These are phyloP conservation scores for Vireo altiloquus DNA, from an alignment of 2,113 vertebrate genomes.

Conservation along the genomic window DNA sequence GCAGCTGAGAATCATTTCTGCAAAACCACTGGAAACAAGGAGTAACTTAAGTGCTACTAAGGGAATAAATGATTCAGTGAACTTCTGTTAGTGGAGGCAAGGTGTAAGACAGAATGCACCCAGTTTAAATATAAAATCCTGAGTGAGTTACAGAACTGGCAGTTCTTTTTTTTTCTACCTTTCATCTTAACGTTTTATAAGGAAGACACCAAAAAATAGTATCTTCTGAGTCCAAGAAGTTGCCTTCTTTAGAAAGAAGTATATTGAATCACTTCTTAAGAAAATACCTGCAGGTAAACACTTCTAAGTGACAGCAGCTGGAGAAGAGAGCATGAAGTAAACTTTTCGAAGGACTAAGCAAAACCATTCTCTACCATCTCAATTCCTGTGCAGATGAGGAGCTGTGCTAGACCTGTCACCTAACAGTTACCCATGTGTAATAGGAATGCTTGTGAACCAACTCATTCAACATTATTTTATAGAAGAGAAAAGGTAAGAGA, in stretches of 20 bases:
- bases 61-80: constrained; percentile 23
- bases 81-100: constrained; percentile 7
- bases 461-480: not conserved
- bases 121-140: constrained; percentile 14
- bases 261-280: not conserved
- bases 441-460: not conserved
- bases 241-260: not conserved
- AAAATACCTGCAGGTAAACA: not conserved
- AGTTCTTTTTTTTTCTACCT: not conserved
- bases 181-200: not conserved
- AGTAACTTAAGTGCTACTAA: not conserved
- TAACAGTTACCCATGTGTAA: not conserved
- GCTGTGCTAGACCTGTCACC: not conserved
- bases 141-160: not conserved
- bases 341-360: not conserved
- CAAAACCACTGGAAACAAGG: constrained; percentile 35
- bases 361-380: not conserved
- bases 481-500: not conserved
- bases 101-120: constrained; percentile 22
- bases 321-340: not conserved
- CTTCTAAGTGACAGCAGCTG: not conserved
- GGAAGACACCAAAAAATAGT: not conserved
- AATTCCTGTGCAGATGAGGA: not conserved
- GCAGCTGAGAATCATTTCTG: not conserved
- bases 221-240: not conserved